A percentile compares a stretch with the other conserved stretches of the same genome.
phyloP scores from a whole-genome alignment of 2,113 vertebrate species.

The Cavia aperea region DNA sequence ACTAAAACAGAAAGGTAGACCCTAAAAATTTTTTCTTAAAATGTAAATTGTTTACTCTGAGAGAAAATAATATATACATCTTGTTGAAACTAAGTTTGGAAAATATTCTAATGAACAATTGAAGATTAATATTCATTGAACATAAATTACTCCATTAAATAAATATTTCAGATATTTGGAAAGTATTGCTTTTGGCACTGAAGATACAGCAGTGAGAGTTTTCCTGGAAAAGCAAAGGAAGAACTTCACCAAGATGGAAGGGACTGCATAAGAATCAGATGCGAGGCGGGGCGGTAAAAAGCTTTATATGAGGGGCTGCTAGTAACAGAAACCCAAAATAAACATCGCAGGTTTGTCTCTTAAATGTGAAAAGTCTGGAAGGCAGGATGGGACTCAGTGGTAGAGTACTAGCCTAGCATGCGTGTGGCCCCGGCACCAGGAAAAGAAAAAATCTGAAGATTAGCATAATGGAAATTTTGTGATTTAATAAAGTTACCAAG shows the following conservation, averaged over 20 bases:
- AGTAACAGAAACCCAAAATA: neutral
- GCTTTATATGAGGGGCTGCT: neutral
- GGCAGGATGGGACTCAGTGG: neutral
- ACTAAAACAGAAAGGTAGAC: neutral
- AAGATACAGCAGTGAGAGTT: neutral
- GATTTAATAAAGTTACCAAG: conserved; percentile 1
- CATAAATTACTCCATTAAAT: conserved; percentile 17
- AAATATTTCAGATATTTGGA: neutral
- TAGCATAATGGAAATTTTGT: neutral
- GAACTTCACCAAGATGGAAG: neutral
- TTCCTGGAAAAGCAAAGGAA: conserved; percentile 19
- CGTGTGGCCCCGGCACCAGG: neutral
- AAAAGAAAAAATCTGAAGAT: neutral
- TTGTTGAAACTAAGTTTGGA: conserved; percentile 19
- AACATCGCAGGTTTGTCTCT: neutral
- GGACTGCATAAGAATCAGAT: neutral
- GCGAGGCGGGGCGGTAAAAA: neutral
- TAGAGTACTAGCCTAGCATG: neutral
- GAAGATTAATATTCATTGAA: neutral
- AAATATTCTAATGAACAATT: conserved; percentile 1
- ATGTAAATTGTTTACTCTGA: neutral
- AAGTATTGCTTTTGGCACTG: neutral
- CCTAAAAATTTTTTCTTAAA: conserved; percentile 12
- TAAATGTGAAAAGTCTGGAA: neutral
- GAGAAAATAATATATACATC: neutral